Percentiles rank a stretch among this genome's conserved stretches.
phyloP scores from a whole-genome alignment of 1,140 invertebrate species.

The Antheraea mylitta region DNA sequence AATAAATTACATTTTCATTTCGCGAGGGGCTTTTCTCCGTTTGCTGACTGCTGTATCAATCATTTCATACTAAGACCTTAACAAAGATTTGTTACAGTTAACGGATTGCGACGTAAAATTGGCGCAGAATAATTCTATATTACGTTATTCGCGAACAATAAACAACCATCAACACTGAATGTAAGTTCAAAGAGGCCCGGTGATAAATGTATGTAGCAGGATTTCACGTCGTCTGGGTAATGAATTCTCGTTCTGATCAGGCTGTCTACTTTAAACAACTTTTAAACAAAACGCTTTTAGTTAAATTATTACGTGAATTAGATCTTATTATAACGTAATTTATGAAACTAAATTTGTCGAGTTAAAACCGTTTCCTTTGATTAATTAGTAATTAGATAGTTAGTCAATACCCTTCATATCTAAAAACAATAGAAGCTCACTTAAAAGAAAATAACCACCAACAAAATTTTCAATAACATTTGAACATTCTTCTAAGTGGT shows the following conservation, averaged over 20 bases:
- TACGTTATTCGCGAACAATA: slow-evolving; percentile 31
- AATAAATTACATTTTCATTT: slow-evolving; percentile 54
- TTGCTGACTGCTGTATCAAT: slow-evolving; percentile 47
- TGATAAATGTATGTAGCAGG: slow-evolving; percentile 20
- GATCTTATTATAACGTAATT: background rate
- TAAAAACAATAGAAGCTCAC: no score
- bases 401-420: no score
- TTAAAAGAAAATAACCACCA: no score
- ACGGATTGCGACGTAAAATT: slow-evolving; percentile 35
- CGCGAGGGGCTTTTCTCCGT: slow-evolving; percentile 38
- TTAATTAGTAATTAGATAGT: no score
- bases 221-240: slow-evolving; percentile 19
- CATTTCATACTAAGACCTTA: slow-evolving; percentile 40
- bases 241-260: slow-evolving; percentile 17
- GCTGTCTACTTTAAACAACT: background rate
- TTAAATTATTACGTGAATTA: background rate
- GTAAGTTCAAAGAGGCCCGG: slow-evolving; percentile 9
- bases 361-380: no score
- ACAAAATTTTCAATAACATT: no score
- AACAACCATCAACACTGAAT: slow-evolving; percentile 31
- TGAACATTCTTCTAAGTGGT: no score
- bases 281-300: background rate
- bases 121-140: slow-evolving; percentile 30
- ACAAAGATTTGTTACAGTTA: slow-evolving; percentile 53
- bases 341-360: no score